A percentile compares a stretch with the other conserved stretches of the same genome.
Conservation (phyloP, 2,113 vertebrate genomes). For the Stercorarius parasiticus region DNA sequence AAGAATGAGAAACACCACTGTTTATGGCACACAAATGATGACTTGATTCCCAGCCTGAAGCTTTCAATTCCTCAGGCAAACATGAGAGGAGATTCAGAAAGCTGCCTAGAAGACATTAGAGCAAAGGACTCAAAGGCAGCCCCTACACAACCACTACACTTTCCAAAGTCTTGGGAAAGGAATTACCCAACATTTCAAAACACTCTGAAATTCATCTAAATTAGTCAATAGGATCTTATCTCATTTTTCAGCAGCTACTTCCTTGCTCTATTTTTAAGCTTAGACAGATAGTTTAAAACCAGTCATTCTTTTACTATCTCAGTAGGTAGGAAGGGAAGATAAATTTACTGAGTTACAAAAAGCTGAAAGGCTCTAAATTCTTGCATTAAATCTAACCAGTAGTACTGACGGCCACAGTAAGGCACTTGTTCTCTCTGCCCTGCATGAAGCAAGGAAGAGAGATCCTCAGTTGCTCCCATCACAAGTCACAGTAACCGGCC, state of each 20-base stretch:
- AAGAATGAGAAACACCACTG: background rate
- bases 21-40: background rate
- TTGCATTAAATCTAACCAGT: background rate
- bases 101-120: background rate
- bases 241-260: background rate
- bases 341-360: background rate
- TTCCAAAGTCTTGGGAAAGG: background rate
- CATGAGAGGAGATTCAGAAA: background rate
- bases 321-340: background rate
- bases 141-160: background rate
- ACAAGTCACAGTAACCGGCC: background rate
- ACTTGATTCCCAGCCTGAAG: background rate
- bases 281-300: background rate
- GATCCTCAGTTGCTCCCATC: background rate
- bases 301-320: background rate
- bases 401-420: background rate
- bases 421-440: background rate
- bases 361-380: background rate
- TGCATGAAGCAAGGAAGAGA: background rate
- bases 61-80: background rate
- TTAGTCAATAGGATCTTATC: background rate
- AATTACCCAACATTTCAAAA: background rate
- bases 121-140: background rate
- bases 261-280: slow-evolving; percentile 2
- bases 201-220: background rate